Evolutionary conservation across 2,888 invertebrate species (phyloP).

Genomic region (Xestia xanthographa): DNA sequence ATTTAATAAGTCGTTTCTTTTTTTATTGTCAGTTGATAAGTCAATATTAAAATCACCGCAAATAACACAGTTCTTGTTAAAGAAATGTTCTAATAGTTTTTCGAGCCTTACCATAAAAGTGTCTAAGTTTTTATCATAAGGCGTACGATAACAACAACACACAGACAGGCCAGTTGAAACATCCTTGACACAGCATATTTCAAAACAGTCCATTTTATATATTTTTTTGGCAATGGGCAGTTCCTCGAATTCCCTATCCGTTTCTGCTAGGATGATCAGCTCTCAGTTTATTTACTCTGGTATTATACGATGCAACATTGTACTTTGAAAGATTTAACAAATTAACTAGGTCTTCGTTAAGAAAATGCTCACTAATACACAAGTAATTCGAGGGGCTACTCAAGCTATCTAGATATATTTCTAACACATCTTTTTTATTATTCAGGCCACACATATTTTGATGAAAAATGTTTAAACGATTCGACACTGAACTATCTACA

Average conservation of each 20-base stretch:
- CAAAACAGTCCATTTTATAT: not conserved
- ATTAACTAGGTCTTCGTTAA: slow-evolving; percentile 16
- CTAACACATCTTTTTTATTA: slow-evolving; percentile 29
- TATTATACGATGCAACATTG: slow-evolving; percentile 25
- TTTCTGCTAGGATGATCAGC: slow-evolving; percentile 26
- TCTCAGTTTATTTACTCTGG: slow-evolving; percentile 19
- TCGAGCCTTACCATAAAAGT: slow-evolving; percentile 16
- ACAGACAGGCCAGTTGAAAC: not conserved
- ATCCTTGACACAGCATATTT: not conserved
- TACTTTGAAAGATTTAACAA: slow-evolving; percentile 25
- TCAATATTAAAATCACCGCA: slow-evolving; percentile 17
- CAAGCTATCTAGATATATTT: slow-evolving; percentile 23
- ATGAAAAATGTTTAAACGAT: not conserved
- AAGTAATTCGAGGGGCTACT: not conserved
- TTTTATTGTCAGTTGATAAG: not conserved
- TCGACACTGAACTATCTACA: not conserved
- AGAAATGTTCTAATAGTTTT: slow-evolving; percentile 16
- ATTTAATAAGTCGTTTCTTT: slow-evolving; percentile 5
- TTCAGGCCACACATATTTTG: slow-evolving; percentile 39
- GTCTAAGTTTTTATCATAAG: slow-evolving; percentile 21
- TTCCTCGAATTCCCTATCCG: slow-evolving; percentile 16
- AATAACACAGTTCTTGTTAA: slow-evolving; percentile 25
- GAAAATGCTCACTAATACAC: slow-evolving; percentile 36
- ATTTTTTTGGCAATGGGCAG: slow-evolving; percentile 10
- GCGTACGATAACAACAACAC: not conserved